Percentiles rank a stretch among this genome's conserved stretches.
These are phyloP conservation scores for Gadopsis bispinosus DNA, from an alignment of 2,797 vertebrate species.

Conservation along the genomic window DNA sequence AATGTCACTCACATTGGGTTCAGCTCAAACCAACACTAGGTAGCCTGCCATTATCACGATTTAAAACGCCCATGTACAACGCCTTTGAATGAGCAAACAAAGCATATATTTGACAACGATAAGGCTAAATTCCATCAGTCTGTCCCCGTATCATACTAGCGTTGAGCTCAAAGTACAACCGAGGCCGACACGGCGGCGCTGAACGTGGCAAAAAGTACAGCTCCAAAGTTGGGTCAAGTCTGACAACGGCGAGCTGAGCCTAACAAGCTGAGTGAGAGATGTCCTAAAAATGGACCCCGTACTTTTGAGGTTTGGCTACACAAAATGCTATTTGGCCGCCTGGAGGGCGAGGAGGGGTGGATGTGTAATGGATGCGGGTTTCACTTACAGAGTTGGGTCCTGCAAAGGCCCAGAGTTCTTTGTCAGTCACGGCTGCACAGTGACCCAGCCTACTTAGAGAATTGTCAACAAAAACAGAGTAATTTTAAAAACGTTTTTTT, in stretches of 20 bases:
- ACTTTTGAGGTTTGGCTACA: too few relatives aligned
- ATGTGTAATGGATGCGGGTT: slow-evolving; percentile 18
- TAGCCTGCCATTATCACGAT: too few relatives aligned
- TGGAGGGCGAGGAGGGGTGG: background rate
- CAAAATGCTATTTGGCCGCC: background rate
- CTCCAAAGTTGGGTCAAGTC: background rate
- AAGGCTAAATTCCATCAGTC: background rate
- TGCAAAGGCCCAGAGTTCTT: slow-evolving; percentile 14
- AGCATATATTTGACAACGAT: background rate
- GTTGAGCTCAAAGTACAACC: background rate
- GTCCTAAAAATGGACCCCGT: slow-evolving; percentile 4
- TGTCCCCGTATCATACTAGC: background rate
- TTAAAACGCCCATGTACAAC: background rate
- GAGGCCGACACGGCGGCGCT: background rate
- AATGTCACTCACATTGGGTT: background rate
- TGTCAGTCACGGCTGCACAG: slow-evolving; percentile 25
- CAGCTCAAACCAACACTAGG: background rate
- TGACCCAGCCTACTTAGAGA: slow-evolving; percentile 11
- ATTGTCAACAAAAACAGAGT: slow-evolving; percentile 18
- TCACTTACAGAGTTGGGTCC: slow-evolving; percentile 15
- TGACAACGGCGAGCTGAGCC: background rate
- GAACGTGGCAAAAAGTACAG: background rate
- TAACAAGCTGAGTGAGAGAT: background rate
- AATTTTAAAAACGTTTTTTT: background rate
- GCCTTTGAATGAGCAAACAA: background rate